Evolutionary conservation across 2,797 vertebrate genomes (phyloP).

Genomic region (Ispidina lecontei): DNA sequence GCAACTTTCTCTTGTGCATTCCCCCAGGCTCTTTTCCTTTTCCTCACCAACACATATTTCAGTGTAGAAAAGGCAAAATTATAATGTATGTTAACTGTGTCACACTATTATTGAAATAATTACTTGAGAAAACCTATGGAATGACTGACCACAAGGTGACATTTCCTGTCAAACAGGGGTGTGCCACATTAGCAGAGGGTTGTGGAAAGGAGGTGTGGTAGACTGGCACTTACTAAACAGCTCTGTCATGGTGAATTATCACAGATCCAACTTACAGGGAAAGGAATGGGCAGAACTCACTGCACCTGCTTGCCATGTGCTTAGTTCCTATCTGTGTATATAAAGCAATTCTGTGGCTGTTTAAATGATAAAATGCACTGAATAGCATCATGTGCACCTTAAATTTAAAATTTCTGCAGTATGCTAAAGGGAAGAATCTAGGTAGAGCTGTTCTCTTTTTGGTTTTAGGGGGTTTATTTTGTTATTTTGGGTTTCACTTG

Average conservation of each 20-base stretch:
- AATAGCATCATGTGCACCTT: neutral
- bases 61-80: neutral
- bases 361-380: constrained; percentile 23
- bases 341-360: constrained; percentile 9
- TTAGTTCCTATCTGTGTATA: constrained; percentile 42
- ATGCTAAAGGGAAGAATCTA: neutral
- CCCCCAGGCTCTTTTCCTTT: neutral
- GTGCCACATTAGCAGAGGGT: neutral
- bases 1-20: neutral
- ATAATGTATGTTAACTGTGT: neutral
- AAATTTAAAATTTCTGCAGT: neutral
- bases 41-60: neutral
- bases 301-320: neutral
- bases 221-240: neutral
- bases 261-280: neutral
- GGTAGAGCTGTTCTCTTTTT: neutral
- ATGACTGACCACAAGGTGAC: neutral
- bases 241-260: constrained; percentile 10
- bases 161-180: constrained; percentile 51
- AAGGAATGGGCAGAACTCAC: neutral
- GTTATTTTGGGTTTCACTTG: neutral
- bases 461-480: too few species aligned
- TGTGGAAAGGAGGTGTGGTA: constrained; percentile 12
- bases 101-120: neutral
- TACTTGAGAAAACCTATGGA: neutral